Conservation (phyloP, 2,113 vertebrate species). For the Raja brachyura region DNA sequence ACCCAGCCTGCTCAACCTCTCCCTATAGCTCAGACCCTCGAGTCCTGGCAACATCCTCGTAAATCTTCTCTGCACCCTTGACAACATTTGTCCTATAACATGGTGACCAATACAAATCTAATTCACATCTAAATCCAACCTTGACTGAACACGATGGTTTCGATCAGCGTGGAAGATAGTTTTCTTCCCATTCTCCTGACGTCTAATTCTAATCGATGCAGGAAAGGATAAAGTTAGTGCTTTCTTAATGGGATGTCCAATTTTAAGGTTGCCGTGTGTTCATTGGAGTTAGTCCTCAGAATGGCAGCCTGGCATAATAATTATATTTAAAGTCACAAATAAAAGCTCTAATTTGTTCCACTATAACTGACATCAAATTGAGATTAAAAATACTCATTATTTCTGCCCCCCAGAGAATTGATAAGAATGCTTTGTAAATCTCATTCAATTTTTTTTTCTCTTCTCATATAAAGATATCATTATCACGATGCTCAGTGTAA, state of each 20-base stretch:
- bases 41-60: too few species aligned
- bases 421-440: background rate
- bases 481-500: background rate
- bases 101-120: background rate
- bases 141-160: background rate
- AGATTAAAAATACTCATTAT: constrained; percentile 23
- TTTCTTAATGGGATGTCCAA: background rate
- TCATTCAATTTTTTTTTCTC: background rate
- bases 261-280: background rate
- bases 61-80: too few species aligned
- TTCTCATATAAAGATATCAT: background rate
- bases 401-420: background rate
- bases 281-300: constrained; percentile 1
- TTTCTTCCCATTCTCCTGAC: background rate
- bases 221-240: background rate
- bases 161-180: background rate
- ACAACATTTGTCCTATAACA: too few species aligned
- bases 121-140: background rate
- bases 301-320: background rate
- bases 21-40: too few species aligned
- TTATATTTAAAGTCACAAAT: constrained; percentile 34
- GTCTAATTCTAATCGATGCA: constrained; percentile 6
- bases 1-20: too few species aligned
- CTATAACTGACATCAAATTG: background rate
- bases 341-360: constrained; percentile 8